Evolutionary conservation across 2,113 vertebrate species (phyloP), one percentile per base, ranked within the genome.

Genomic region (Notothenia rossii): DNA sequence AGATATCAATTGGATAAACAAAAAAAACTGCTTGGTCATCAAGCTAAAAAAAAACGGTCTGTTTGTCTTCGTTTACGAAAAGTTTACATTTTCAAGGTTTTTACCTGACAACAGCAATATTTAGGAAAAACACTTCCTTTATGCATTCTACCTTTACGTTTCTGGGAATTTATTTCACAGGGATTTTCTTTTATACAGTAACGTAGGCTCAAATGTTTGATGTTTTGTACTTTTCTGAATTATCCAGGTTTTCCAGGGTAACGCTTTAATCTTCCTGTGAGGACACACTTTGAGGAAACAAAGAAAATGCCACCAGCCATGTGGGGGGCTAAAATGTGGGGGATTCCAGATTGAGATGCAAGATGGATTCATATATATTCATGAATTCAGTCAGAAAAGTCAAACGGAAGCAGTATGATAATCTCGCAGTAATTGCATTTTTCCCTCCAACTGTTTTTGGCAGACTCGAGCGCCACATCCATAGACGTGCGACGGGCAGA

Each of bases 361-460:
- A 91, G 91, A 91, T 91, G 91, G 90, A 90, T 91, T 91, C 93
- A 92, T 94, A 92, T 92, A 91, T 93, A 94, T 94, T 94, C 93
- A 94, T 94, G 88, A 93, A 93, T 93, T 93, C 93, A 89, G 85
- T 91, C 83, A 76, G 84, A 92, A 93, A 92, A 94, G 88, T 92
- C 91, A 90, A 91, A 94, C 90, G 89, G 88, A 92, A 86, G 93
- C 93, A 93, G 87, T 94, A 93, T 91, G 92, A 92, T 93, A 93
- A 93, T 93, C 89, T 90, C 68, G 87, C 88, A 90, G 86, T 92
- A 91, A 93, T 90, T 92, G 91, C 89, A 91, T 92, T 92, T 92
- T 90, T 84, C 83, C 72, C 83, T 91, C 86, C 86, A 65, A 90
- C 89, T 88, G 82, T 91, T 94, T 91, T 90, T 92, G 73, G 86